A percentile compares a stretch with the other conserved stretches of the same genome.
These are phyloP conservation scores for Tiliacea aurago DNA, from an alignment of 2,888 invertebrate species.

Conservation along the genomic window DNA sequence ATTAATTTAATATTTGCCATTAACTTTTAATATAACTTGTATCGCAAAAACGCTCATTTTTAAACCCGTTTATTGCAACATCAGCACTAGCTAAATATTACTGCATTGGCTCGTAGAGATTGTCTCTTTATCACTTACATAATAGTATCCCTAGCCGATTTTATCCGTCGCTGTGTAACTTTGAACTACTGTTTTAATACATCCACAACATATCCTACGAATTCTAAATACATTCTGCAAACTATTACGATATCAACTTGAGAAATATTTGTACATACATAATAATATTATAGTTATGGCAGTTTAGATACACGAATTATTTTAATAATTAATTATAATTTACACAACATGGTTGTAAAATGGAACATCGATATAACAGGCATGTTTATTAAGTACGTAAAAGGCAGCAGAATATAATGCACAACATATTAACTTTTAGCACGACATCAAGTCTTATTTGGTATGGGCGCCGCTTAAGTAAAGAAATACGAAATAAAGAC, in stretches of 20 bases:
- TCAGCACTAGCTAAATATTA: slow-evolving; percentile 4
- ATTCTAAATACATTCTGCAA: slow-evolving; percentile 32
- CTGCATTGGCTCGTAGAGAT: slow-evolving; percentile 16
- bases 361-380: slow-evolving; percentile 13
- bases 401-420: slow-evolving; percentile 18
- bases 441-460: slow-evolving; percentile 17
- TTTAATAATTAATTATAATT: slow-evolving; percentile 22
- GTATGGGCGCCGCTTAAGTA: slow-evolving; percentile 1
- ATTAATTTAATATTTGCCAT: slow-evolving; percentile 8
- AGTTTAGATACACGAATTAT: slow-evolving; percentile 40
- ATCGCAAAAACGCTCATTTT: slow-evolving; percentile 18
- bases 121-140: slow-evolving; percentile 15
- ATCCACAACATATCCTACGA: slow-evolving; percentile 28
- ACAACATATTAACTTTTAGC: slow-evolving; percentile 1
- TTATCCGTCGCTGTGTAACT: slow-evolving; percentile 17
- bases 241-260: slow-evolving; percentile 27
- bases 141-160: slow-evolving; percentile 31
- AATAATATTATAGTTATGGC: slow-evolving; percentile 45
- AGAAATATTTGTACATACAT: slow-evolving; percentile 42
- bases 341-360: slow-evolving; percentile 25
- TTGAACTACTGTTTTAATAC: slow-evolving; percentile 16
- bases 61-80: slow-evolving; percentile 32
- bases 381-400: slow-evolving; percentile 36
- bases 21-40: neutral
- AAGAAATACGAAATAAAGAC: slow-evolving; percentile 16